Evolutionary conservation across 2,113 vertebrate species (phyloP).

Genomic region (Cebus imitator): DNA sequence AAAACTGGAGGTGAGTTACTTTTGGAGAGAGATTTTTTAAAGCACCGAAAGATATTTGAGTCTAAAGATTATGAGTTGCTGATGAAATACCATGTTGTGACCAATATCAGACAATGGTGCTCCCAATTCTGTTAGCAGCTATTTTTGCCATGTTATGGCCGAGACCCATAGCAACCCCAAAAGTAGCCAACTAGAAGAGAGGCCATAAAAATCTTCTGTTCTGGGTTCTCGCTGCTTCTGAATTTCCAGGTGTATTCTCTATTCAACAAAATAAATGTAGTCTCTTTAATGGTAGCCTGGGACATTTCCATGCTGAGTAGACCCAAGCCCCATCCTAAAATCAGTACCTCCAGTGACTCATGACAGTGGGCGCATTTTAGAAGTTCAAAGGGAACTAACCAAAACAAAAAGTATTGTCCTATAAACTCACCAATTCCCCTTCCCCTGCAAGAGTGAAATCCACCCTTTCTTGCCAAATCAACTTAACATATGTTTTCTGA

Average conservation of each 20-base stretch:
- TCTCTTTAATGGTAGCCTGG: background rate
- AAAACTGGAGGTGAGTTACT: slow-evolving; percentile 83
- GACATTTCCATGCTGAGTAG: background rate
- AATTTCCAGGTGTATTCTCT: background rate
- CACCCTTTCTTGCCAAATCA: background rate
- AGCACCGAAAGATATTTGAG: background rate
- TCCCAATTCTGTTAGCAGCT: background rate
- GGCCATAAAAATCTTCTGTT: background rate
- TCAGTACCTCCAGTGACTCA: background rate
- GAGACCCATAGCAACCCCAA: background rate
- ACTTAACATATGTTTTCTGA: background rate
- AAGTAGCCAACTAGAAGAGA: background rate
- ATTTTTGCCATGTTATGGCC: background rate
- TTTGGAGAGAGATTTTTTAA: background rate
- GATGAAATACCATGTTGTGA: background rate
- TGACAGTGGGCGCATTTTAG: background rate
- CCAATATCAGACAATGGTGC: background rate
- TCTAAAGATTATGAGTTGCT: background rate
- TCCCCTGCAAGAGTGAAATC: background rate
- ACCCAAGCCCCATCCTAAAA: background rate
- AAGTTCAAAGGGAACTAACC: background rate
- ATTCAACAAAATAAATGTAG: background rate
- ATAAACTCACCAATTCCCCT: background rate
- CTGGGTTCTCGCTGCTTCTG: background rate
- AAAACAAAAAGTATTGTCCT: background rate